Evolutionary conservation across 1,140 invertebrate species (phyloP), one percentile per base, ranked within the genome.

Genomic region (Pachyrhynchus sulphureomaculatus): DNA sequence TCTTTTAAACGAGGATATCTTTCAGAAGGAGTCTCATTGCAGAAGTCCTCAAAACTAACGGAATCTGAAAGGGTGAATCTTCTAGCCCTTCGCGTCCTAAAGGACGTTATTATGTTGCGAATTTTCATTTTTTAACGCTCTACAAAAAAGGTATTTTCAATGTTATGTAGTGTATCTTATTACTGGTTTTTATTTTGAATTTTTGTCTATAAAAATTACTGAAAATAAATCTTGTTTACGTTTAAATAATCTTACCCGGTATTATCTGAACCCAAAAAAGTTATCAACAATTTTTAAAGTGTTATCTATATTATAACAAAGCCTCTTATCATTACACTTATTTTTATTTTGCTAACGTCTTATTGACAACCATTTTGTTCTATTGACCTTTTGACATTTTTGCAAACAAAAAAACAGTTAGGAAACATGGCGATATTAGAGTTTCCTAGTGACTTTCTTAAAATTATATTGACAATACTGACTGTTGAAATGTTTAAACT

Each of bases 31-130:
- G 74, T 75, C 66, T 82, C 81, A 65, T 82, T 80, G 47, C 78
- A 81, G 68, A 83, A 82, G 21, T 82, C 78, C 67, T 83, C 81
- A 67, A 83, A 83, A 1, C 80, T 81, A 13, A 83, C 80, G 12
- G 71, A 65, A 60, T 73, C 66, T 10, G 59, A 29, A 10, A 34
- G 24, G n/a, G 54, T 60, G 8, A 60, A 18, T 54, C 36, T 36
- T 33, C 53, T 36, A 8, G 37, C 20, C 21, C 60, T 57, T 32
- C 44, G n/a, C 4, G 47, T 47, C 41, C 54, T 23, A 48, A 62
- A 66, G 17, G 52, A 57, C n/a, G 47, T 42, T 33, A 64, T 42
- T n/a, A 62, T 48, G 21, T 62, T 62, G 15, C 51, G 51, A 13
- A 62, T 55, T 41, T 56, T 55, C 60, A 62, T 61, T 12, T 9